phyloP scores from a whole-genome alignment of 2,888 invertebrate genomes.

The Coleophora deauratella region DNA sequence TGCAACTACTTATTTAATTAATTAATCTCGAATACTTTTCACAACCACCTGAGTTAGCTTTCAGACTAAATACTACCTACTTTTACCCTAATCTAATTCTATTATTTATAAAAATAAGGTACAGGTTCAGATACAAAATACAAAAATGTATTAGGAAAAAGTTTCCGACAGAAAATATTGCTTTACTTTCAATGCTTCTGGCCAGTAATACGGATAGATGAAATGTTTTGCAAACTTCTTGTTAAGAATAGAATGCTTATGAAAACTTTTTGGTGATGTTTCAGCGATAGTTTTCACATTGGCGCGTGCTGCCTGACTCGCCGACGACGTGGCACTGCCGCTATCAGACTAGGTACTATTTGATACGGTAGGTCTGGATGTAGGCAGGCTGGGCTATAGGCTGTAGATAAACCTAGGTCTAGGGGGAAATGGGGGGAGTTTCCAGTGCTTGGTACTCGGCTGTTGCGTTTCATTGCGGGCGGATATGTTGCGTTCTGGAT shows the following conservation, averaged over 20 bases:
- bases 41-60: slow-evolving; percentile 43
- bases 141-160: background rate
- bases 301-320: slow-evolving; percentile 53
- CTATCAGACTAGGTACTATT: slow-evolving; percentile 50
- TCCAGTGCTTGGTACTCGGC: background rate
- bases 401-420: too few species aligned
- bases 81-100: background rate
- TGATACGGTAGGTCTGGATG: slow-evolving; percentile 55
- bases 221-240: too few species aligned
- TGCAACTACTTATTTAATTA: slow-evolving; percentile 9
- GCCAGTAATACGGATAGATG: background rate
- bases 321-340: slow-evolving; percentile 51
- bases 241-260: background rate
- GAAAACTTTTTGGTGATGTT: slow-evolving; percentile 1
- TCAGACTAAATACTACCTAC: slow-evolving; percentile 6
- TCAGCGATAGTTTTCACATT: background rate
- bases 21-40: slow-evolving; percentile 21
- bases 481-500: slow-evolving; percentile 26
- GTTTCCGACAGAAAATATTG: background rate
- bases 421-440: background rate
- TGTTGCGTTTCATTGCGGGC: background rate
- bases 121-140: background rate
- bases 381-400: slow-evolving; percentile 3
- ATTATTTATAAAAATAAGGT: background rate
- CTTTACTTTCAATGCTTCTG: background rate